Evolutionary conservation across 2,888 invertebrate genomes (phyloP), one percentile per base, ranked within the genome.

Genomic region (Nomada ruficornis): DNA sequence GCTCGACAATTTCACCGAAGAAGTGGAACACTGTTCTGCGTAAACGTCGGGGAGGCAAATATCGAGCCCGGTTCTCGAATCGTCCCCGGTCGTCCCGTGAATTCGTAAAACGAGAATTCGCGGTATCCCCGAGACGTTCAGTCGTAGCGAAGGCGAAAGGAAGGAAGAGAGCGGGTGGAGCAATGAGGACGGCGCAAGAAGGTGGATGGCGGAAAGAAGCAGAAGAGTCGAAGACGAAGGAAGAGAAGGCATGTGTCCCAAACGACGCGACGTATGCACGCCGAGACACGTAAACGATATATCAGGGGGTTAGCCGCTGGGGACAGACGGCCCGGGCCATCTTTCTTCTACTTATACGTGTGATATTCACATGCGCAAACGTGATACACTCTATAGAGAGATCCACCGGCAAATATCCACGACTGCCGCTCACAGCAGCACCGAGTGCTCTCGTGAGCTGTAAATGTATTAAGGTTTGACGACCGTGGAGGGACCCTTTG

Each of bases 391-490:
- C 89, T 89, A 88, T 88, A 91, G 91, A 90, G 91, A 89, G 91
- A 90, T 92, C 89, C 88, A 88, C 86, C 87, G 86, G 86, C 87
- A 88, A 89, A 90, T 90, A 90, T 84, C 84, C 81, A 81, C 70
- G 82, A 84, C 85, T 83, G 82, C 82, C 86, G 88, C 80, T 83
- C 80, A 82, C 86, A 78, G 85, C 82, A 80, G 76, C 80, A 80
- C 85, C 83, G 86, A 85, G 87, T 83, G 82, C 90, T 89, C 90
- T 89, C 89, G 92, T 90, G 90, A 91, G 93, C 91, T 92, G 93
- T 94, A 94, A 94, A 93, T 93, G 93, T 93, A 93, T 93, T 93
- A 93, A 93, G 93, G 91, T 93, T 93, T 93, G 93, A 93, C 92
- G 93, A 93, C 89, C 91, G 91, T 89, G 91, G 89, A 90, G 93